Evolutionary conservation across 2,888 invertebrate species (phyloP), one percentile per base, ranked within the genome.

Genomic region (Conomelus anceps): DNA sequence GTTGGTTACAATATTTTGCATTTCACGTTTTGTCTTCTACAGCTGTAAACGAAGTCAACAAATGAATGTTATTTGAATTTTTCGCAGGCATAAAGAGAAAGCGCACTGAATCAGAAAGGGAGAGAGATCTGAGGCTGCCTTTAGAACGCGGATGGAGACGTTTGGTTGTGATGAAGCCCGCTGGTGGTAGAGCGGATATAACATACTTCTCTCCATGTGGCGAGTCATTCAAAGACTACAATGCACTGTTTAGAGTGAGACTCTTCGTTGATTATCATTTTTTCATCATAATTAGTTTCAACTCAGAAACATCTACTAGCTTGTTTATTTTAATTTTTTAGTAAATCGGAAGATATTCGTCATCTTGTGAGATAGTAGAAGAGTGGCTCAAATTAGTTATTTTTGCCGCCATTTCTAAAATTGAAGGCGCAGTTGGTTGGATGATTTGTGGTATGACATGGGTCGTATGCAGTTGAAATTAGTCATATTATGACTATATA

Each of bases 131-230:
- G 23, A 93, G 95, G 87, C 94, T 96, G 89, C 96, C 96, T 0
- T 92, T 97, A 23, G 95, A 95, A 88, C 94, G 95, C 94, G 98
- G 98, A 90, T 99, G 99, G 99, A 97, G 97, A 92, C 95, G 99
- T n/a, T 97, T 98, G 93, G 98, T 98, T 0, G 95, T 98, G 89
- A 98, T 99, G 92, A 96, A 96, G 91, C 97, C 97, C 6, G 95
- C 98, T 11, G 98, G 97, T 7, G 96, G 97, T 91, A 96, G 96
- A 92, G 98, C 98, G 84, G 96, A 97, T 91, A 96, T 97, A 91
- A 95, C 96, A 90, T 99, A 99, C 93, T 96, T 96, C 91, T 95
- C 95, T 87, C 96, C 96, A 0, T 95, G 95, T 92, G 95, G 95
- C 84, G 95, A 95, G 92, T 94, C 94, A 90, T 94, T 96, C 92